These are phyloP conservation scores for Eulemur coronatus DNA, from an alignment of 2,797 vertebrate species.

Conservation along the genomic window DNA sequence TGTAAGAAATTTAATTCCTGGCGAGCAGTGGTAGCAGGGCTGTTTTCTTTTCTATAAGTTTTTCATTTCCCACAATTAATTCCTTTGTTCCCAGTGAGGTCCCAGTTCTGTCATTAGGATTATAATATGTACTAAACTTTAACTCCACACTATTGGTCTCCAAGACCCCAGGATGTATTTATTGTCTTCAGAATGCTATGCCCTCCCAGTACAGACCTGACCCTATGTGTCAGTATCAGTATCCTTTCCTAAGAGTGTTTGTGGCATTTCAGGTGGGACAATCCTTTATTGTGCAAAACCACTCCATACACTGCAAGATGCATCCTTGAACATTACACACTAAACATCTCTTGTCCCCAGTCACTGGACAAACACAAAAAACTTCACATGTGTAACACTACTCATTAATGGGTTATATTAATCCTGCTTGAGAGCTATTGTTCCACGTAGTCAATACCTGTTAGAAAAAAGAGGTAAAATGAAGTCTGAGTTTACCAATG, in stretches of 20 bases:
- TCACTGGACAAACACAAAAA: not conserved
- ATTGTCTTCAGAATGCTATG: not conserved
- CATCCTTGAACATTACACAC: not conserved
- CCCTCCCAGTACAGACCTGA: not conserved
- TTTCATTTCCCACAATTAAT: not conserved
- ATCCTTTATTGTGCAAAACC: not conserved
- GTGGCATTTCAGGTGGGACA: not conserved
- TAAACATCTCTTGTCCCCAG: not conserved
- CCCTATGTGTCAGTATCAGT: fast-evolving
- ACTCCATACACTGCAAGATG: fast-evolving
- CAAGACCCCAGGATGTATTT: not conserved
- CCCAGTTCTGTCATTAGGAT: not conserved
- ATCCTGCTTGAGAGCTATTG: not conserved
- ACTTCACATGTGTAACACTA: not conserved
- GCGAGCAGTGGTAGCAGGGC: not conserved
- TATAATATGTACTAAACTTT: not conserved
- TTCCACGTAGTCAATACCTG: not conserved
- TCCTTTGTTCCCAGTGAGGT: not conserved
- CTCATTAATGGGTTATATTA: too few relatives aligned
- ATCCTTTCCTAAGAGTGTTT: too few relatives aligned
- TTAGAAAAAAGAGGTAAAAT: not conserved
- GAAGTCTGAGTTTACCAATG: not conserved
- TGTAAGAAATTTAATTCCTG: not conserved
- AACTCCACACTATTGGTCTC: not conserved
- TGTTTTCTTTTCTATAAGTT: not conserved